A percentile compares a stretch with the other conserved stretches of the same genome.
phyloP scores from a whole-genome alignment of 2,888 invertebrate genomes.

The Endomychus coccineus region DNA sequence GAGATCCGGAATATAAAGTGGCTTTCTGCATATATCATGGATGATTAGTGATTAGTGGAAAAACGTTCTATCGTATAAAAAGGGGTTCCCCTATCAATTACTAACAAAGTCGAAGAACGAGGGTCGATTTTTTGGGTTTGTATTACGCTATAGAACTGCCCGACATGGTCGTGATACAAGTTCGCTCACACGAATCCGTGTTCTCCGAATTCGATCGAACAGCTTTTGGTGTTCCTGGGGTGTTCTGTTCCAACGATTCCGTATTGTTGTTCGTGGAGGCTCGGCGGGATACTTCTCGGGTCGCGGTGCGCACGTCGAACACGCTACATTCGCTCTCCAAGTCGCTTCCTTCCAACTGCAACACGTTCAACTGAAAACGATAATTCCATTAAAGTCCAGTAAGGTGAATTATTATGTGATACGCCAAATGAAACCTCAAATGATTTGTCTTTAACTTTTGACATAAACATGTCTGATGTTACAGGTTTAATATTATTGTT shows the following conservation, averaged over 20 bases:
- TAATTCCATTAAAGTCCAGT: neutral
- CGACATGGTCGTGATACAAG: conserved; percentile 51
- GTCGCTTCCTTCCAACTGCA: conserved; percentile 55
- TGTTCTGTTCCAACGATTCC: conserved; percentile 35
- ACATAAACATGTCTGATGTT: too few species aligned
- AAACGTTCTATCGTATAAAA: too few species aligned
- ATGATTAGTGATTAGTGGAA: too few species aligned
- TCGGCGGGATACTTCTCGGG: conserved; percentile 42
- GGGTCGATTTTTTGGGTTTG: too few species aligned
- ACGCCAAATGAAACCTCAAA: neutral
- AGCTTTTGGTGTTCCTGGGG: conserved; percentile 41
- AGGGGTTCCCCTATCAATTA: too few species aligned
- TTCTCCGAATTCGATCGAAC: conserved; percentile 50
- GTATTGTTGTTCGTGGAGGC: conserved; percentile 51
- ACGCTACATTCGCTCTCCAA: conserved; percentile 55
- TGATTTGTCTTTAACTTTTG: too few species aligned
- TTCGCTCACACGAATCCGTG: conserved; percentile 49
- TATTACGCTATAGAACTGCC: conserved; percentile 53
- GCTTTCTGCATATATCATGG: too few species aligned
- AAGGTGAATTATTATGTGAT: neutral
- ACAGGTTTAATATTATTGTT: too few species aligned
- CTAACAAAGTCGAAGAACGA: too few species aligned
- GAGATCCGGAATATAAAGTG: too few species aligned
- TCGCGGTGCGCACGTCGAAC: conserved; percentile 52
- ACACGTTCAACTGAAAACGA: conserved; percentile 38